Evolutionary conservation across 2,888 invertebrate species (phyloP).

Genomic region (Thereva nobilitata): DNA sequence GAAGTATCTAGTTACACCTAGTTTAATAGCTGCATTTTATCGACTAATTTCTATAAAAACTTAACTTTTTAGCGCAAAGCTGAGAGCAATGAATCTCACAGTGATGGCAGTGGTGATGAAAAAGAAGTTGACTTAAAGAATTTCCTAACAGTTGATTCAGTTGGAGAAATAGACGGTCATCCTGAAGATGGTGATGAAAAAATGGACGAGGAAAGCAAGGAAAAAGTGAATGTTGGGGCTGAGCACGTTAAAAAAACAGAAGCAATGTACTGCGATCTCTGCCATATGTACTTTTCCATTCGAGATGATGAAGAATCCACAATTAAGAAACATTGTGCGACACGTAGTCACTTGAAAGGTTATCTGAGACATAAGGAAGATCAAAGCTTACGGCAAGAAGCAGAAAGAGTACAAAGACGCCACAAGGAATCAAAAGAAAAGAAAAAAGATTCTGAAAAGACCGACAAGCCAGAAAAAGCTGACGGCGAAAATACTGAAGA

Average conservation of each 20-base stretch:
- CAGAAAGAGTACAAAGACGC: slow-evolving; percentile 69
- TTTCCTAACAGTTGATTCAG: slow-evolving; percentile 86
- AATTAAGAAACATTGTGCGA: slow-evolving; percentile 73
- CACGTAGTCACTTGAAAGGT: slow-evolving; percentile 74
- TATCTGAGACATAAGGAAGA: slow-evolving; percentile 79
- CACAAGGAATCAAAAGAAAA: slow-evolving; percentile 53
- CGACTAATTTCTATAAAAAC: slow-evolving; percentile 7
- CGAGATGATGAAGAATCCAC: slow-evolving; percentile 65
- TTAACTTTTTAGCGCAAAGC: slow-evolving; percentile 62
- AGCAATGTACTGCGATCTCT: slow-evolving; percentile 79
- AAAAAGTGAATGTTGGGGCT: slow-evolving; percentile 73
- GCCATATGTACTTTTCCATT: slow-evolving; percentile 73
- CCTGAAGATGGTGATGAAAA: slow-evolving; percentile 60
- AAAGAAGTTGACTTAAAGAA: slow-evolving; percentile 80
- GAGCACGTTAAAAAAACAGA: slow-evolving; percentile 79
- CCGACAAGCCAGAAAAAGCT: slow-evolving; percentile 64
- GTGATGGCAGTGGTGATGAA: slow-evolving; percentile 69
- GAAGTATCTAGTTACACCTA: no score
- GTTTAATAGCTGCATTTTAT: slow-evolving; percentile 25
- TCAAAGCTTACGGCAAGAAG: slow-evolving; percentile 71
- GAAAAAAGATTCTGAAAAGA: slow-evolving; percentile 30
- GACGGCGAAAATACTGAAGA: slow-evolving; percentile 36
- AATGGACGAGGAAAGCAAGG: slow-evolving; percentile 66
- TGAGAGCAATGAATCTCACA: slow-evolving; percentile 60
- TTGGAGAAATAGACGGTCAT: slow-evolving; percentile 80